A percentile compares a stretch with the other conserved stretches of the same genome.
Evolutionary conservation across 2,888 invertebrate species (phyloP).

Genomic region (Hyles lineata): DNA sequence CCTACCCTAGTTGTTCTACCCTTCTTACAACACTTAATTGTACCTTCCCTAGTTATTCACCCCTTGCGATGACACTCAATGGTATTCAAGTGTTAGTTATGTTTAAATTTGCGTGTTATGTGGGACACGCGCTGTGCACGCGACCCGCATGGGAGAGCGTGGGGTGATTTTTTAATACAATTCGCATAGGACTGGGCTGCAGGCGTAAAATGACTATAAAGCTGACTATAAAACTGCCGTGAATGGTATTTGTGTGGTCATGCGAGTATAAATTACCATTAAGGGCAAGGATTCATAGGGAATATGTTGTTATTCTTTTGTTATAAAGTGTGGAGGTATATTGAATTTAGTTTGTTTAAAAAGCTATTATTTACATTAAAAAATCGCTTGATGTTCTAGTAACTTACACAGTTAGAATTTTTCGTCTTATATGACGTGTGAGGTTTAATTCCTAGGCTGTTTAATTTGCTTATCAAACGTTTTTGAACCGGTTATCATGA

Average conservation of each 20-base stretch:
- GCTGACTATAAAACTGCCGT: conserved; percentile 47
- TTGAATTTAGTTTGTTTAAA: too few relatives aligned
- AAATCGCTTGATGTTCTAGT: too few relatives aligned
- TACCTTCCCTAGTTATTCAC: conserved; percentile 64
- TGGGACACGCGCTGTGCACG: conserved; percentile 79
- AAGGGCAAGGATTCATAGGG: conserved; percentile 10
- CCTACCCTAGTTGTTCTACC: too few relatives aligned
- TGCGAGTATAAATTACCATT: conserved; percentile 11
- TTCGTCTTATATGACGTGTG: too few relatives aligned
- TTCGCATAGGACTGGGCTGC: conserved; percentile 65
- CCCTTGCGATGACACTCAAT: conserved; percentile 51
- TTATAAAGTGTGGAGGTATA: too few relatives aligned
- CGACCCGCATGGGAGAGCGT: conserved; percentile 74
- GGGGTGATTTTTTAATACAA: conserved; percentile 60
- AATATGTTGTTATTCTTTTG: background rate
- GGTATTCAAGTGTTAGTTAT: conserved; percentile 63
- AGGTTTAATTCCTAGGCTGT: too few relatives aligned
- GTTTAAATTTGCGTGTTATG: conserved; percentile 76
- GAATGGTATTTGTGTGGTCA: conserved; percentile 15
- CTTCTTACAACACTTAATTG: conserved; percentile 20
- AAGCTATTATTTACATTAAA: too few relatives aligned
- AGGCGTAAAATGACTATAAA: conserved; percentile 45
- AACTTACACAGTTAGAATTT: too few relatives aligned
- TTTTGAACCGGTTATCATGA: too few relatives aligned
- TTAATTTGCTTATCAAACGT: too few relatives aligned